These are phyloP conservation scores for Ataeniobius toweri DNA, from an alignment of 2,797 vertebrate species.

Conservation along the genomic window DNA sequence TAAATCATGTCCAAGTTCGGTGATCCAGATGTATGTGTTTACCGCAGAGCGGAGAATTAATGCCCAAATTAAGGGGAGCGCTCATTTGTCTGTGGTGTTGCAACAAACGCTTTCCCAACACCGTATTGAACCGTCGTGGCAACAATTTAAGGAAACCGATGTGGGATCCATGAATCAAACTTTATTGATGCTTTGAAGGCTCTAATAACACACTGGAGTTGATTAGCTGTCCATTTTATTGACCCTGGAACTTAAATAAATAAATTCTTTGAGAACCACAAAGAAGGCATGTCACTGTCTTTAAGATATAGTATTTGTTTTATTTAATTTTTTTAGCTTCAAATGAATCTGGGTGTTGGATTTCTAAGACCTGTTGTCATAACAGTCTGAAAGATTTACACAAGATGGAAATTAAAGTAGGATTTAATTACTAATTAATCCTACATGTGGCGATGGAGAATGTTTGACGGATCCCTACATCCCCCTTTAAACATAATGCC, in stretches of 20 bases:
- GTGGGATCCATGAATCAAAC: slow-evolving; percentile 67
- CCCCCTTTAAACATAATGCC: not conserved
- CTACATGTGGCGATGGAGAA: slow-evolving; percentile 6
- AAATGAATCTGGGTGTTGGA: slow-evolving; percentile 32
- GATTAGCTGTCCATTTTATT: slow-evolving; percentile 51
- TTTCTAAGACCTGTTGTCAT: slow-evolving; percentile 22
- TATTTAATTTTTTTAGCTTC: not conserved
- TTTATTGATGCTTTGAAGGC: slow-evolving; percentile 66
- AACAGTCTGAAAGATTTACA: slow-evolving; percentile 31
- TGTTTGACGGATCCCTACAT: not conserved
- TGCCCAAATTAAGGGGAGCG: slow-evolving; percentile 31
- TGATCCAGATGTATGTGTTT: slow-evolving; percentile 17
- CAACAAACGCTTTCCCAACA: slow-evolving; percentile 54
- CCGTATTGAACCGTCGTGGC: slow-evolving; percentile 42
- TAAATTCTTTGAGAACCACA: slow-evolving; percentile 57
- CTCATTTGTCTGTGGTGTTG: slow-evolving; percentile 48
- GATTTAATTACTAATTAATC: slow-evolving; percentile 23
- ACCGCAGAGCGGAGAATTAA: slow-evolving; percentile 35
- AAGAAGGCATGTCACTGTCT: slow-evolving; percentile 25
- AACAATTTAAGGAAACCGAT: slow-evolving; percentile 49
- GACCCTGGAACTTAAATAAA: slow-evolving; percentile 56
- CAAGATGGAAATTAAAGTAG: slow-evolving; percentile 18
- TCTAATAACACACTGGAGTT: slow-evolving; percentile 54
- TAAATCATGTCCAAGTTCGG: slow-evolving; percentile 26
- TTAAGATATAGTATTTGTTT: slow-evolving; percentile 1